Conservation (phyloP, 2,113 vertebrate genomes). For the Peucedramus taeniatus region DNA sequence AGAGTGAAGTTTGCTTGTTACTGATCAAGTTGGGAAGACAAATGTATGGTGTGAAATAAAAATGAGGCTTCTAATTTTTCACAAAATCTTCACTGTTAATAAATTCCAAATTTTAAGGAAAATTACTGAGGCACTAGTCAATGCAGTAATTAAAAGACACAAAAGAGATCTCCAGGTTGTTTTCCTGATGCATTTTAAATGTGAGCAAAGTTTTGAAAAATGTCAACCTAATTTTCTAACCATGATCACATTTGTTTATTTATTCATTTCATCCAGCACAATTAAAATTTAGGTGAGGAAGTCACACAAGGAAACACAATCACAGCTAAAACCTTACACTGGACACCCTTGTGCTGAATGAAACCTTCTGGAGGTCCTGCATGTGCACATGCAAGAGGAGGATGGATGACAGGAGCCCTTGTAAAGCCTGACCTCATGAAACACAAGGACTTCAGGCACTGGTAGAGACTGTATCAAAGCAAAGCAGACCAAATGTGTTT, state of each 20-base stretch:
- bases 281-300: not conserved
- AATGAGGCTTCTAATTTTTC: not conserved
- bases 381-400: not conserved
- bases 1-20: not conserved
- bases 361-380: not conserved
- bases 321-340: not conserved
- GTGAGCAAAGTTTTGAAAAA: not conserved
- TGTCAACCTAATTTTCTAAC: not conserved
- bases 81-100: not conserved
- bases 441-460: not conserved
- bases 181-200: not conserved
- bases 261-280: not conserved
- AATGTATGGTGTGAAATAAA: not conserved
- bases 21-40: not conserved
- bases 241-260: not conserved
- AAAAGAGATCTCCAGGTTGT: not conserved
- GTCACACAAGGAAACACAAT: not conserved
- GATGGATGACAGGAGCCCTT: rapidly evolving
- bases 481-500: not conserved
- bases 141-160: not conserved
- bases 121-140: not conserved
- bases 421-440: not conserved
- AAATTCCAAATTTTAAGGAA: not conserved
- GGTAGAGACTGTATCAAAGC: not conserved
- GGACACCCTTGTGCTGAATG: not conserved